Percentiles rank a stretch among this genome's conserved stretches.
phyloP scores from a whole-genome alignment of 2,888 invertebrate genomes.

The Amiota communis region DNA sequence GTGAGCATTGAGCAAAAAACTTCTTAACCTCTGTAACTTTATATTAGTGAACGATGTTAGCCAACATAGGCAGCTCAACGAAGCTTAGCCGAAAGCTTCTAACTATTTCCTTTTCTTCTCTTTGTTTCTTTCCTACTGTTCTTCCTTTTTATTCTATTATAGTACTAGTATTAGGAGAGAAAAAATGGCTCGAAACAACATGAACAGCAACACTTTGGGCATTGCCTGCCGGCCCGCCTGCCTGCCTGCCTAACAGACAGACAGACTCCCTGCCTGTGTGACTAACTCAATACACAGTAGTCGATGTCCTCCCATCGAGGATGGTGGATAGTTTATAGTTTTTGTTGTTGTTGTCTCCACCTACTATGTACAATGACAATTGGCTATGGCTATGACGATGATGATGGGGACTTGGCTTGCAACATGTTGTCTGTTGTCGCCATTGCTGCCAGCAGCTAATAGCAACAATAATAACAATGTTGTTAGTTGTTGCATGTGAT shows the following conservation, averaged over 20 bases:
- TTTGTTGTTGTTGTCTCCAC: slow-evolving; percentile 3
- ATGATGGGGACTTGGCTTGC: slow-evolving; percentile 55
- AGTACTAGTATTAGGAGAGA: neutral
- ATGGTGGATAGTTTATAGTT: slow-evolving; percentile 32
- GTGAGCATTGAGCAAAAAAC: no score
- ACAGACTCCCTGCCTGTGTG: slow-evolving; percentile 14
- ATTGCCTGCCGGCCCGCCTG: neutral
- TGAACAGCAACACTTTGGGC: slow-evolving; percentile 58
- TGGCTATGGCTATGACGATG: slow-evolving; percentile 49
- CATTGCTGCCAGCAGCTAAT: slow-evolving; percentile 8
- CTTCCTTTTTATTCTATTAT: no score
- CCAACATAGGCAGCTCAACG: slow-evolving; percentile 3
- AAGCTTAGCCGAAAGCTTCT: neutral
- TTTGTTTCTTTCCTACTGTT: no score
- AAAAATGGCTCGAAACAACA: slow-evolving; percentile 57
- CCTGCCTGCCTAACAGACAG: neutral
- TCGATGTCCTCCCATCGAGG: slow-evolving; percentile 49
- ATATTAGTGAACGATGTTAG: slow-evolving; percentile 1
- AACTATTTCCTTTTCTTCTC: neutral
- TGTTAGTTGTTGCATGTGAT: neutral
- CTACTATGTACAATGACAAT: neutral
- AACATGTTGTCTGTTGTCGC: slow-evolving; percentile 52
- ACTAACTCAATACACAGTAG: no score
- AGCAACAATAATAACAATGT: neutral
- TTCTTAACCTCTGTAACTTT: no score